Evolutionary conservation across 2,888 invertebrate genomes (phyloP).

Genomic region (Leptinotarsa tumamoca): DNA sequence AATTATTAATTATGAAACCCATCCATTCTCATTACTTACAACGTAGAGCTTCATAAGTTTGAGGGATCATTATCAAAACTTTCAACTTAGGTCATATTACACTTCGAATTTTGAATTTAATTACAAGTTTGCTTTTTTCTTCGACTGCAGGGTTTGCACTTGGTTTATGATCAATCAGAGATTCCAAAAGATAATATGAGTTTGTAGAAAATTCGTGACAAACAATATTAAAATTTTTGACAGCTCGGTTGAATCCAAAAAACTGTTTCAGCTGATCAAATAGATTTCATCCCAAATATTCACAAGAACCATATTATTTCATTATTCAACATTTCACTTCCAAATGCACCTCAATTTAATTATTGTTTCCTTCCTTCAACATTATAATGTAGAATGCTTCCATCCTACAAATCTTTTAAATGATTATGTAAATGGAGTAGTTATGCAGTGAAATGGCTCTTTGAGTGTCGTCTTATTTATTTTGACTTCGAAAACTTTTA

Average conservation of each 20-base stretch:
- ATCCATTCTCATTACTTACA: not conserved
- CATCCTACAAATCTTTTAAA: slow-evolving; percentile 18
- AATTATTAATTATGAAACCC: not conserved
- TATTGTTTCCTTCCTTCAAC: not conserved
- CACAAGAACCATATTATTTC: too few species aligned
- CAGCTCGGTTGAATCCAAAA: too few species aligned
- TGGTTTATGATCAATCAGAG: too few species aligned
- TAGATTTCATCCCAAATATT: too few species aligned
- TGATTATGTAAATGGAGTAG: slow-evolving; percentile 23
- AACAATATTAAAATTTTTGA: too few species aligned
- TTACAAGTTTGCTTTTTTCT: not conserved
- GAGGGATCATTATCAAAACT: not conserved
- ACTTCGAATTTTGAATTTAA: not conserved
- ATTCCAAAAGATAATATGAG: too few species aligned
- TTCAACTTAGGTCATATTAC: not conserved
- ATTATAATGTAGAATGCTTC: slow-evolving; percentile 10
- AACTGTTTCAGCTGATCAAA: too few species aligned
- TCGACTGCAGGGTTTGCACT: too few species aligned
- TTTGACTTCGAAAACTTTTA: slow-evolving; percentile 25
- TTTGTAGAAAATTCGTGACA: too few species aligned
- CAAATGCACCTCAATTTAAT: not conserved
- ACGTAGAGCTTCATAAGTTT: not conserved
- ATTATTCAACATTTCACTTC: not conserved
- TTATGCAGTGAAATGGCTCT: slow-evolving; percentile 21
- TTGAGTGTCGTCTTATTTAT: slow-evolving; percentile 27